A percentile compares a stretch with the other conserved stretches of the same genome.
Conservation (phyloP, 2,113 vertebrate species). For the Drymodes brunneopygia region DNA sequence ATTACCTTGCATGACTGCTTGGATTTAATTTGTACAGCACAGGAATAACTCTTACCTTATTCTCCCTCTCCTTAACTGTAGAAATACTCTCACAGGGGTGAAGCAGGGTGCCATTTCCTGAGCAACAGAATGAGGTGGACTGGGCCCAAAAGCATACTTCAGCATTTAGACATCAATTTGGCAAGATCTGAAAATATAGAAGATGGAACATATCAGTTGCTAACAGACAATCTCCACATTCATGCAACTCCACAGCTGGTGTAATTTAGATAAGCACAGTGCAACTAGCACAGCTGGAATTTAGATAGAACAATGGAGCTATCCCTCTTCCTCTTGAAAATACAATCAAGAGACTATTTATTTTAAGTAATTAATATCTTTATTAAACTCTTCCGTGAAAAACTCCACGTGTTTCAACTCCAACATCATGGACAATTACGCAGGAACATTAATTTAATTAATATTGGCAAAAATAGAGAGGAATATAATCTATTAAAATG, state of each 20-base stretch:
- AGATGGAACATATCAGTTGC: not conserved
- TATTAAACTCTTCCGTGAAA: not conserved
- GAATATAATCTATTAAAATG: not conserved
- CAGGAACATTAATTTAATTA: not conserved
- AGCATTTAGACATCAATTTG: not conserved
- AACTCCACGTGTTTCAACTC: not conserved
- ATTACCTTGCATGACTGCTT: not conserved
- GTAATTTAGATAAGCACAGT: not conserved
- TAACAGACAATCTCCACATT: not conserved
- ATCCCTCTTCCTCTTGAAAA: not conserved
- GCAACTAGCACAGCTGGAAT: slow-evolving; percentile 2
- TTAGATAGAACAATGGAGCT: not conserved
- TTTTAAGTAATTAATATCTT: not conserved
- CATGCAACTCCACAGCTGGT: not conserved
- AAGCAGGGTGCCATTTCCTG: not conserved
- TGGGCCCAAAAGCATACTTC: not conserved
- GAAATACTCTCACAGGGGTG: not conserved
- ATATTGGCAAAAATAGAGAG: not conserved
- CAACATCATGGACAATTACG: not conserved
- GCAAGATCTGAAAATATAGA: not conserved
- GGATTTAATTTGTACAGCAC: not conserved
- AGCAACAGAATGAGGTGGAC: not conserved
- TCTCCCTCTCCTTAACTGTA: not conserved
- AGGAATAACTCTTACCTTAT: not conserved
- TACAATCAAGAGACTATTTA: not conserved